Evolutionary conservation across 1,140 invertebrate genomes (phyloP), one percentile per base, ranked within the genome.

Genomic region (Drosophila takahashii): DNA sequence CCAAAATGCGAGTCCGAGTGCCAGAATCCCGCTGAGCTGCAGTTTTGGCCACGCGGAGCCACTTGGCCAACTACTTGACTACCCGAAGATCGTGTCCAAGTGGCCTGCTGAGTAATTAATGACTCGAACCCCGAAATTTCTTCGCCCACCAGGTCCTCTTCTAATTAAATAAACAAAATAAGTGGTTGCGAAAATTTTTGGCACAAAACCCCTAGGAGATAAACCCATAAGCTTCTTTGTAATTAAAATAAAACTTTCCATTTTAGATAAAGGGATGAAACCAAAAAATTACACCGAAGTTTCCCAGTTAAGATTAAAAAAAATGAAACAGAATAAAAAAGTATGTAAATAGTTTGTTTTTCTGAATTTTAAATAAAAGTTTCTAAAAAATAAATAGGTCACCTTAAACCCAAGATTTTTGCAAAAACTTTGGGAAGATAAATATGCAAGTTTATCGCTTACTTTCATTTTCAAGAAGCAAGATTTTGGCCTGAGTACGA

Each of bases 101-200:
- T 71, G 51, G 67, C 51, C 67, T 27, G 67, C 67, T 71, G 67
- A 70, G 67, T 71, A 71, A 71, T 71, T 71, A 71, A 71, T 71
- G 67, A 71, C 51, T 48, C 65, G 42, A 70, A 70, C n/a, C 51
- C 34, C 41, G 1, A 45, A 47, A 18, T 47, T n/a, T 34, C 16
- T 34, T 56, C 51, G 26, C 42, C 50, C 51, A 71, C 42, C 41
- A 48, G 13, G 34, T 71, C 66, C 42, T 70, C 66, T 36, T 69
- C 67, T 71, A 71, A 71, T 70, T 71, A 70, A 71, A 71, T 71
- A 71, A 71, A 71, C 67, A 71, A 48, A 71, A 71, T 70, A 42
- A 71, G 37, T 44, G 64, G 16, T 70, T 69, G 65, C 42, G 34
- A 71, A 70, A 57, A 56, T 34, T 16, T 8, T 15, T 65, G 34